Evolutionary conservation across 2,113 vertebrate genomes (phyloP).

Genomic region (Malaclemys terrapin): DNA sequence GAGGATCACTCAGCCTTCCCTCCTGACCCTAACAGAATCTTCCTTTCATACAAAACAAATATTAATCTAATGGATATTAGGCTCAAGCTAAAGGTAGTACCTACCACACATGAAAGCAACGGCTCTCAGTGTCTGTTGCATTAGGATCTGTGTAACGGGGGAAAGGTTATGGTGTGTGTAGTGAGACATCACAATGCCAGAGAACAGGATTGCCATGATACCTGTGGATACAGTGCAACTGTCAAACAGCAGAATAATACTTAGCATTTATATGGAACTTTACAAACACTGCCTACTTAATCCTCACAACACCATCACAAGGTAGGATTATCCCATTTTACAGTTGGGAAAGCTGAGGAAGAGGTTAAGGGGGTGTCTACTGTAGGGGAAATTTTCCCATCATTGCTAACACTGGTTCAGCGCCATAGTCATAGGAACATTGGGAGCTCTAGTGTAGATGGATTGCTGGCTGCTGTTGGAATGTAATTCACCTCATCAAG

Average conservation of each 20-base stretch:
- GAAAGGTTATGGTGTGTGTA: slow-evolving; percentile 99
- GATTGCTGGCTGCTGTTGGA: not conserved
- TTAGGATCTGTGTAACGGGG: slow-evolving; percentile 97
- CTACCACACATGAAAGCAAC: slow-evolving; percentile 98
- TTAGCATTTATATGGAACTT: not conserved
- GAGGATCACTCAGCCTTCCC: slow-evolving; percentile 1
- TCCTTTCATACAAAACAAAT: not conserved
- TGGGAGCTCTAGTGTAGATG: not conserved
- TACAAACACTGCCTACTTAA: not conserved
- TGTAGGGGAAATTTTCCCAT: not conserved
- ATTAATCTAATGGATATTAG: not conserved
- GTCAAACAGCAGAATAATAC: not conserved
- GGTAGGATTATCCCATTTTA: not conserved
- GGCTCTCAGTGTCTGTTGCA: slow-evolving; percentile 97
- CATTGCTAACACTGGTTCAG: not conserved
- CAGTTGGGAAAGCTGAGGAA: not conserved
- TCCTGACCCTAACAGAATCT: not conserved
- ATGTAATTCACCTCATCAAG: not conserved
- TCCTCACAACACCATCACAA: not conserved
- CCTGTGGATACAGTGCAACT: slow-evolving; percentile 74
- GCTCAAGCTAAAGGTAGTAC: slow-evolving; percentile 51
- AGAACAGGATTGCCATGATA: slow-evolving; percentile 99
- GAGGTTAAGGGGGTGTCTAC: not conserved
- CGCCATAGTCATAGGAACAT: not conserved
- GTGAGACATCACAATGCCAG: slow-evolving; percentile 98